phyloP scores from a whole-genome alignment of 2,888 invertebrate genomes.

The Latrodectus elegans region DNA sequence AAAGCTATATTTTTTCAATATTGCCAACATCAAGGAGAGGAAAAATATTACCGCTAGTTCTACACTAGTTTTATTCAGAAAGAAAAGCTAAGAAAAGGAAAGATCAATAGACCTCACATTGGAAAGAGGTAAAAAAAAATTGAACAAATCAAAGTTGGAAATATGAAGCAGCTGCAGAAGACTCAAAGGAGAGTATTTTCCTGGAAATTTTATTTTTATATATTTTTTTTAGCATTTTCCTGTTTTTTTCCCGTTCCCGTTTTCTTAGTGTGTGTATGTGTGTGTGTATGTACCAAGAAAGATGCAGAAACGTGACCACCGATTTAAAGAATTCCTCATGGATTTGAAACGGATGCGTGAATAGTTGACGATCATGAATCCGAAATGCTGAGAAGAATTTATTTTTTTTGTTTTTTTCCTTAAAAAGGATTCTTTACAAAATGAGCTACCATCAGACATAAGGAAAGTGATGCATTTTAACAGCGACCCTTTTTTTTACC shows the following conservation, averaged over 20 bases:
- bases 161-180: conserved; percentile 51
- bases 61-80: background rate
- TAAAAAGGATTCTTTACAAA: background rate
- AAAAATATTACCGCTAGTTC: too few species aligned
- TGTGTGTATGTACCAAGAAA: background rate
- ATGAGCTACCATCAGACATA: background rate
- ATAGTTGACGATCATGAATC: background rate
- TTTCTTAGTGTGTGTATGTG: background rate
- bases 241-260: background rate
- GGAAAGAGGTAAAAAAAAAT: conserved; percentile 28
- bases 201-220: background rate
- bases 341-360: conserved; percentile 5
- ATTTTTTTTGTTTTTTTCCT: background rate
- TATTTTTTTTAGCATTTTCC: background rate
- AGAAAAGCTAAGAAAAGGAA: background rate
- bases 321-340: background rate
- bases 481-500: background rate
- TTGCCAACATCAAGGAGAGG: too few species aligned
- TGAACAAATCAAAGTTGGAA: conserved; percentile 47
- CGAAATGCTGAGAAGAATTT: background rate
- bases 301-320: conserved; percentile 1
- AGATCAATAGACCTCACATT: conserved; percentile 10
- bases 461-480: background rate
- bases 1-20: too few species aligned
- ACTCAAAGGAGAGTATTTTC: conserved; percentile 20